Evolutionary conservation across 2,888 invertebrate genomes (phyloP), one percentile per base, ranked within the genome.

Genomic region (Hylaea fasciaria): DNA sequence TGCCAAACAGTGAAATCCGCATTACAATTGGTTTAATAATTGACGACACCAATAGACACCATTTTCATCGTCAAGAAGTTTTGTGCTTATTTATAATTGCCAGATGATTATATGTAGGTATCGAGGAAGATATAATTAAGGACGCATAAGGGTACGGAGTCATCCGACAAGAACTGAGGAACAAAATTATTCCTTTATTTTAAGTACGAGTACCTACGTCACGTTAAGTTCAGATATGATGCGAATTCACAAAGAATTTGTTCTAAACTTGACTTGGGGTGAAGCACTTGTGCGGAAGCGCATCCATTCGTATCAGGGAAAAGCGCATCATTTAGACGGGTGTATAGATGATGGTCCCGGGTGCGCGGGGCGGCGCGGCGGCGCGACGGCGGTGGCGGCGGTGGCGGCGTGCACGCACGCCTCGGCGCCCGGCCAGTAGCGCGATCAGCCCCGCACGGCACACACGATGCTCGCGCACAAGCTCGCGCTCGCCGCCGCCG

Each of bases 401-500:
- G 40, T 51, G 58, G 57, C 66, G 62, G 66, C 47, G 28, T 37
- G 72, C 70, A 66, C 69, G 49, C 32, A 51, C 66, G 71, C 65
- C 69, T 72, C 67, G 74, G 74, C 58, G 72, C 55, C 88, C 90
- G 89, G 72, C 55, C 88, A 91, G 89, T 91, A 83, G 83, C 86
- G 89, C 88, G 85, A 79, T 65, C 83, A 83, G 82, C 81, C 83
- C 83, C 91, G 88, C 71, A 72, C 83, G 83, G 85, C 80, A 81
- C 88, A 84, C 90, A 91, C 90, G 89, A 91, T 91, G 91, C 70
- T 82, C 73, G 87, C 85, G 85, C 82, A 82, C 76, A 78, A 80
- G 78, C 81, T 81, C 77, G 87, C 85, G 86, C 86, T 89, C 78
- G 94, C 94, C 92, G 94, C 45, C 92, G 94, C 55, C 48, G 47